Conservation (phyloP, 2,797 vertebrate species). For the Platyrinchus mystaceus region DNA sequence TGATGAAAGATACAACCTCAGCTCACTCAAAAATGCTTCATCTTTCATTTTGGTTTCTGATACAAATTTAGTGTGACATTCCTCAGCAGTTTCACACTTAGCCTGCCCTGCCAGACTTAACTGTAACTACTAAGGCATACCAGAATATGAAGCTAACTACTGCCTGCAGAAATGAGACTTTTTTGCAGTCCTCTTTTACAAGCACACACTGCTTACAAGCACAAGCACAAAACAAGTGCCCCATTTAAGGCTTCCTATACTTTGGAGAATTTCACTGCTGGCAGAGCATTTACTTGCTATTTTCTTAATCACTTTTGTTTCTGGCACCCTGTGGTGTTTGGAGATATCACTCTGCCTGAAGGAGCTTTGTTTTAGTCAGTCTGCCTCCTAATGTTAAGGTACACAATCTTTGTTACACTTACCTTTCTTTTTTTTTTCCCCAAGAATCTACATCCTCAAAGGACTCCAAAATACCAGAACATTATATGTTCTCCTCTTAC, state of each 20-base stretch:
- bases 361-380: background rate
- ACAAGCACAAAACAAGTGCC: background rate
- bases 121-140: background rate
- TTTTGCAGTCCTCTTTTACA: background rate
- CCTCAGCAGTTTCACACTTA: background rate
- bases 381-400: background rate
- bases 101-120: background rate
- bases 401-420: background rate
- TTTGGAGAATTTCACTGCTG: background rate
- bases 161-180: background rate
- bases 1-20: background rate
- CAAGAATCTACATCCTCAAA: background rate
- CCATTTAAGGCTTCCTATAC: background rate
- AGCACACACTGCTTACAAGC: background rate
- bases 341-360: rapidly evolving
- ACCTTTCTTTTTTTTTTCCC: background rate
- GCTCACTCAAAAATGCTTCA: background rate
- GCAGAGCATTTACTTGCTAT: background rate
- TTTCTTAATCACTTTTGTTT: background rate
- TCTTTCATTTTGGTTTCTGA: background rate
- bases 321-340: background rate
- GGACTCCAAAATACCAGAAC: background rate
- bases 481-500: background rate
- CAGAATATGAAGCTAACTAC: background rate
- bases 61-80: background rate